Base-by-base conservation (phyloP, 2,888 invertebrate species). In the Asteroscopus sphinx region DNA sequence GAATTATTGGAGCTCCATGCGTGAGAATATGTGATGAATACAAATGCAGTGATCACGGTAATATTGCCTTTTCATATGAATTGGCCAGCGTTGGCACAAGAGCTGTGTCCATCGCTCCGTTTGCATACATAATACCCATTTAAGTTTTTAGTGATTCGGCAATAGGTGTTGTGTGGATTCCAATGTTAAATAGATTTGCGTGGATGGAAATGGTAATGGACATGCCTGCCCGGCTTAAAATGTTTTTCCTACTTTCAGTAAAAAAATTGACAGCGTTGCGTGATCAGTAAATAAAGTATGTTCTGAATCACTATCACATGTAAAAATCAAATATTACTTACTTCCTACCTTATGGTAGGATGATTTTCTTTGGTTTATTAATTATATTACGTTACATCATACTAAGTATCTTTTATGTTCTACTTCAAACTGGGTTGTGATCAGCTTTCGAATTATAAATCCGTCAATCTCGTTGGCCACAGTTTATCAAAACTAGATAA, bases 11-110 rank as follows among this genome's bases (percentile, higher is more conserved):
- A 39, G 45, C 49, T 25, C 40, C 13, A 25, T 80, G 61, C 87
- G 86, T 88, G 88, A 86, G 78, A 83, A 64, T 76, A 88, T 87
- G 87, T 62, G 68, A 36, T 44, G 25, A 40, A 59, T 35, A 32
- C 36, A n/a, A 57, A 49, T 46, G 65, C 35, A 45, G 28, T 56
- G 39, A 41, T 57, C 68, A 68, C 42, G 47, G 33, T 30, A 68
- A 11, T 17, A n/a, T n/a, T n/a, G n/a, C n/a, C 49, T 41, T 36
- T 65, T 26, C 36, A 65, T 36, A 37, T 21, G 33, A 35, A 26
- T 13, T 11, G 13, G 6, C 25, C 5, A 44, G 13, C 16, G 16
- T 13, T 39, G 5, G 15, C 26, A 3, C 25, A 13, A 12, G n/a
- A 28, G 42, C 1, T 40, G 17, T 6, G 1, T 9, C 26, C 32